Base-by-base conservation (phyloP, 2,888 invertebrate genomes). In the Oxycera nigricornis region DNA sequence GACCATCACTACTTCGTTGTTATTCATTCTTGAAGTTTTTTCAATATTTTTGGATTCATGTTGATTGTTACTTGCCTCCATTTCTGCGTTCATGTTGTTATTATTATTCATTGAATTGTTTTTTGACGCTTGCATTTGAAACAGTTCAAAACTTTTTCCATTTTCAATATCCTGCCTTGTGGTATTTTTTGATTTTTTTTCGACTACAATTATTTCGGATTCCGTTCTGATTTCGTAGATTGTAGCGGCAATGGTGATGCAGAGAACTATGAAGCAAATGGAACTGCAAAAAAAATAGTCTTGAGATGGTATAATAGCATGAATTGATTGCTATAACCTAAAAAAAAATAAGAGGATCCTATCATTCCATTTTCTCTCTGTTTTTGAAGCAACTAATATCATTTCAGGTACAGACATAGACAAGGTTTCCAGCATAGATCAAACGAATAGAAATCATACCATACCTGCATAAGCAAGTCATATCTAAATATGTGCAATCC, bases 221-320 rank as follows among this genome's bases (percentile, higher is more conserved):
- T 77, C 86, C 72, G 89, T 82, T 76, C 87, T 85, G 41, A 88
- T 87, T 79, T 93, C 92, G 82, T 91, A 91, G 46, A 90, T 81
- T 0, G 91, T 91, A 70, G 91, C 81, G 86, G 91, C 90, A 79
- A 92, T 82, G 7, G 89, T 79, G 0, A 87, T 77, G n/a, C 20
- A 20, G 17, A 46, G 7, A 17, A 89, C 87, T 9, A 86, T 78
- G 3, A 87, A 79, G 74, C 85, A 84, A 57, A 88, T 87, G 1
- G 88, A 86, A 76, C 91, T 91, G 85, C 52, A 84, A 73, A 55
- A 85, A 52, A 84, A 73, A 50, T 46, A n/a, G 52, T 52, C 17
- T 52, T 39, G 39, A 39, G 14, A 39, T 9, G 39, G n/a, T n/a
- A n/a, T n/a, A n/a, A n/a, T n/a, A n/a, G n/a, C n/a, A n/a, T n/a